Base-by-base conservation (phyloP, 37 sponge, comb jelly and placozoan genomes). In the Corticium candelabrum region DNA sequence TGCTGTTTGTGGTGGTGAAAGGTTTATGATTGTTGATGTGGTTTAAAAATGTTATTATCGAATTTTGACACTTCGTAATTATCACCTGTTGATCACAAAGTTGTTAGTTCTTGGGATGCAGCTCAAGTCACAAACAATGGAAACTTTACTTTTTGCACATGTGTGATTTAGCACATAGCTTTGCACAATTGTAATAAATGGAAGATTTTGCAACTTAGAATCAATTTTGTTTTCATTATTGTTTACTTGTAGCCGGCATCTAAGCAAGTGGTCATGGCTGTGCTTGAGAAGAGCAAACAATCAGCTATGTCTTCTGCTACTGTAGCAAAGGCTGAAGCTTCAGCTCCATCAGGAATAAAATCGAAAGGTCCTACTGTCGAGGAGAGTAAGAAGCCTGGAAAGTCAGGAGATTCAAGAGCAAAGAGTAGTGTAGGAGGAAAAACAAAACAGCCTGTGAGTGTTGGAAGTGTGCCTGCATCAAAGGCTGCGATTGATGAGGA, bases 211-310 rank as follows among this genome's bases (percentile, higher is more conserved):
- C 76, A 33, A 62, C 2, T 2, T 3, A 27, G 41, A 15, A 29
- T 30, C 3, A 21, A 79, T 3, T 2, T 35, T 15, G n/a, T 30
- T 62, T 0, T 74, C 7, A 1, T 3, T 0, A 2, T 31, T 62
- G 37, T 38, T 0, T 30, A 30, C 30, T 31, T 29, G 7, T 36
- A 89, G 88, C 68, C 82, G 56, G 40, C 89, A 40, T 90, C 91
- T 36, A 90, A 85, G 50, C 86, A 88, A 34, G 76, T 41, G 1
- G 80, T 90, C 7, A 69, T 57, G 34, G 78, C 72, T 31, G 37
- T 90, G 7, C 39, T 90, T 35, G 91, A 90, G 30, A 90, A 90
- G 41, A 62, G 77, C 67, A 76, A 40, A 21, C 62, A 50, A 0
- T 30, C 85, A 2, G 34, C 90, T 37, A 40, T 39, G 0, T 74